Evolutionary conservation across 2,113 vertebrate species (phyloP).

Genomic region (Paradoxurus hermaphroditus): DNA sequence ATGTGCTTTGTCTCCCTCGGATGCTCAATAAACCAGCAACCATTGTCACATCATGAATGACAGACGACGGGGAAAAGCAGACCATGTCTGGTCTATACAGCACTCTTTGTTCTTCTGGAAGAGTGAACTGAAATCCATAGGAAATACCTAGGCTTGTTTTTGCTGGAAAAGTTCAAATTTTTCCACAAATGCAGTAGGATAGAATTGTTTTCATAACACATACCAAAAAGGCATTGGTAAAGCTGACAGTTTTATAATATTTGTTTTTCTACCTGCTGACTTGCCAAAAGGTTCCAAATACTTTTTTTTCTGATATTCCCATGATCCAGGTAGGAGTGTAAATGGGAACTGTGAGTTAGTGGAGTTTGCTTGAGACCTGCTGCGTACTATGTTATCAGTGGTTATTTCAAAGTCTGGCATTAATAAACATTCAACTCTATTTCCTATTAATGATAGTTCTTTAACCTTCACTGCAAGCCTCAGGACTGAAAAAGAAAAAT

Average conservation of each 20-base stretch:
- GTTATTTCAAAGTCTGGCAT: conserved; percentile 13
- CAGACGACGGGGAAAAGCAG: background rate
- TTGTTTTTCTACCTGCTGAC: conserved; percentile 45
- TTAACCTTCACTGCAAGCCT: conserved; percentile 48
- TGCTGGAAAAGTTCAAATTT: conserved; percentile 37
- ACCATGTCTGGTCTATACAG: background rate
- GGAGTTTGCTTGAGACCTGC: conserved; percentile 22
- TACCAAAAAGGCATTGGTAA: conserved; percentile 11
- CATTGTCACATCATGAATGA: conserved; percentile 47
- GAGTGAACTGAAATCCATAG: conserved; percentile 27
- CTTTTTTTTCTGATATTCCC: conserved; percentile 10
- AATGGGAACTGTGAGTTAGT: conserved; percentile 8
- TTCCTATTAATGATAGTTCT: conserved; percentile 52
- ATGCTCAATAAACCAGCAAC: conserved; percentile 40
- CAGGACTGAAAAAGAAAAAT: background rate
- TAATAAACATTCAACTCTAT: conserved; percentile 59
- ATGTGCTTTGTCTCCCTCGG: background rate
- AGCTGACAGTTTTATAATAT: conserved; percentile 31
- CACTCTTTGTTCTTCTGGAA: conserved; percentile 54
- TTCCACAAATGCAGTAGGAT: background rate
- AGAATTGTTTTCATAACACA: conserved; percentile 38
- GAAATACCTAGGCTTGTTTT: background rate
- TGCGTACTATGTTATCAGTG: background rate
- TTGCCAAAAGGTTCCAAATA: background rate
- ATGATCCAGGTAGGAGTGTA: background rate